These are phyloP conservation scores for Sphenodon punctatus DNA, from an alignment of 2,797 vertebrate species.

Conservation along the genomic window DNA sequence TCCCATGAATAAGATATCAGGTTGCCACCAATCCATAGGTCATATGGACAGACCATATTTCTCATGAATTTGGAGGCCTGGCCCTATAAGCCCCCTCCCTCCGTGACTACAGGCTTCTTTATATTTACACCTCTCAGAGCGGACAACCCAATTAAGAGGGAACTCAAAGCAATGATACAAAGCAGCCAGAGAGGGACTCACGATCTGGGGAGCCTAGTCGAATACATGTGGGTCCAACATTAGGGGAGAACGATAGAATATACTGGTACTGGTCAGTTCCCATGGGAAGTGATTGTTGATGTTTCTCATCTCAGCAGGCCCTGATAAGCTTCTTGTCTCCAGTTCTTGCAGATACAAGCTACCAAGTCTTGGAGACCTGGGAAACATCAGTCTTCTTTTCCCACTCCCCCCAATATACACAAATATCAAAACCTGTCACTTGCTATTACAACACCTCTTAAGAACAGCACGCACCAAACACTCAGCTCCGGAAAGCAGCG, in stretches of 20 bases:
- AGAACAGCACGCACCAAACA: fast-evolving
- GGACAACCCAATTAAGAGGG: no score
- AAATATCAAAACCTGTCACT: neutral
- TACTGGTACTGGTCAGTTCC: neutral
- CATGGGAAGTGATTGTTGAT: fast-evolving
- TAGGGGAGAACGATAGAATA: no score
- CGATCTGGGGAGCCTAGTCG: neutral
- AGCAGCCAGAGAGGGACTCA: neutral
- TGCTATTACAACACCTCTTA: fast-evolving
- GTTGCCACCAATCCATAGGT: no score
- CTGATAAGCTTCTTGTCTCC: neutral
- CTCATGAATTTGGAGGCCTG: no score
- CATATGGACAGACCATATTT: no score
- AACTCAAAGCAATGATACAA: neutral
- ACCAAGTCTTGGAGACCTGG: fast-evolving
- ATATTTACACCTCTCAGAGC: no score
- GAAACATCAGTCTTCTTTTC: neutral
- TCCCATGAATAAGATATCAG: no score
- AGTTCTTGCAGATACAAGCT: fast-evolving
- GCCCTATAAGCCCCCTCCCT: no score
- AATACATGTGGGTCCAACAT: neutral
- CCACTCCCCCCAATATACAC: no score
- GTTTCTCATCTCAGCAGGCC: fast-evolving
- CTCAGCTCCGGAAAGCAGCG: neutral
- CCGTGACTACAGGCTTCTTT: no score